Conservation (phyloP, 64 coral and sea anemone species). For the Dendronephthya gigantea region DNA sequence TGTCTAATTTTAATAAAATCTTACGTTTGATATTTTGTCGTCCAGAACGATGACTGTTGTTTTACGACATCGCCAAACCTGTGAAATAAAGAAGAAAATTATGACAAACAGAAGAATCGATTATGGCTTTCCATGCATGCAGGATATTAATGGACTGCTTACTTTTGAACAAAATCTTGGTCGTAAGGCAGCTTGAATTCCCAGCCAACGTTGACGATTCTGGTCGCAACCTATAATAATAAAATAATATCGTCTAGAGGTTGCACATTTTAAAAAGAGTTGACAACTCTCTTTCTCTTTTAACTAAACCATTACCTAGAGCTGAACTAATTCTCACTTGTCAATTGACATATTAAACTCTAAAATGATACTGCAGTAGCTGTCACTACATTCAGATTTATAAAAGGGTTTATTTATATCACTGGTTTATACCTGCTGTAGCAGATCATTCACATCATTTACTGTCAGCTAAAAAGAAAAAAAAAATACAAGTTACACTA, state of each 20-base stretch:
- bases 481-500: too few relatives aligned
- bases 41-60: neutral
- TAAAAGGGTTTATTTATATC: neutral
- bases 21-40: slow-evolving; percentile 2
- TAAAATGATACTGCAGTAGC: too few relatives aligned
- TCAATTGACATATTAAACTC: too few relatives aligned
- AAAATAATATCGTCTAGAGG: too few relatives aligned
- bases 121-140: too few relatives aligned
- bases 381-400: neutral
- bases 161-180: neutral
- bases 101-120: neutral
- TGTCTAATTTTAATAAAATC: too few relatives aligned
- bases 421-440: neutral
- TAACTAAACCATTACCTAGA: too few relatives aligned
- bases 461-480: neutral
- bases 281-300: too few relatives aligned
- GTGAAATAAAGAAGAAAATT: neutral
- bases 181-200: slow-evolving; percentile 11
- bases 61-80: neutral
- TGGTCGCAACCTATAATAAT: neutral
- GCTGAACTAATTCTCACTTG: too few relatives aligned
- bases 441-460: neutral
- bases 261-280: too few relatives aligned
- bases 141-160: neutral
- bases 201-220: neutral